phyloP scores from a whole-genome alignment of 2,888 invertebrate genomes.

The Xylophagus ater region DNA sequence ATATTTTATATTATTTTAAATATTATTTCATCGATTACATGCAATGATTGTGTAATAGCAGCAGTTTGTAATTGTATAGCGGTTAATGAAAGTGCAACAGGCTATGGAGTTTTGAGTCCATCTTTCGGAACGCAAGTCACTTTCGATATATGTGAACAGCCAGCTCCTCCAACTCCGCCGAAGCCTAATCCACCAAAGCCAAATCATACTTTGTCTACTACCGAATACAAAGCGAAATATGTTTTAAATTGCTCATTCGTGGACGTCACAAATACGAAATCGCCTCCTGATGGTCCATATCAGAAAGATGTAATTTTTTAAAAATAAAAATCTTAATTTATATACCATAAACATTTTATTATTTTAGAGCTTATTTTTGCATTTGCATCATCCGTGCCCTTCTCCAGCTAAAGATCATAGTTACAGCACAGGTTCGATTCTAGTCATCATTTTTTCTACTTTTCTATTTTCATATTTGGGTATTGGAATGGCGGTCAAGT shows the following conservation, averaged over 20 bases:
- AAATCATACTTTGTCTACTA: no score
- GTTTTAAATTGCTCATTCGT: no score
- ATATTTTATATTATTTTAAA: slow-evolving; percentile 4
- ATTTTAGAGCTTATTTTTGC: slow-evolving; percentile 4
- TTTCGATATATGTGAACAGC: no score
- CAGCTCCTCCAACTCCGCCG: neutral
- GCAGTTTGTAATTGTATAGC: slow-evolving; percentile 5
- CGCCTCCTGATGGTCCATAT: no score
- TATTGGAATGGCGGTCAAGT: slow-evolving; percentile 53
- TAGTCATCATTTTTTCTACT: slow-evolving; percentile 52
- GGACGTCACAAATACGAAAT: no score
- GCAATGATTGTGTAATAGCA: neutral
- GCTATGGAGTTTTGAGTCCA: no score
- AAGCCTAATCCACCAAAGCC: neutral
- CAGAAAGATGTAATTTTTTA: no score
- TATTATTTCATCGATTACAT: slow-evolving; percentile 5
- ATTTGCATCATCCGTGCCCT: slow-evolving; percentile 6
- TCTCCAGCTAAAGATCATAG: neutral
- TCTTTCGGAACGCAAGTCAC: no score
- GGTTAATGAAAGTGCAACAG: neutral
- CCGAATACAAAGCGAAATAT: no score
- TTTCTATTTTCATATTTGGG: slow-evolving; percentile 49
- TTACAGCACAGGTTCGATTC: slow-evolving; percentile 43
- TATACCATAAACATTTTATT: no score
- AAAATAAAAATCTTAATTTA: no score